A percentile compares a stretch with the other conserved stretches of the same genome.
Conservation (phyloP, 2,888 invertebrate species). For the Amiota communis region DNA sequence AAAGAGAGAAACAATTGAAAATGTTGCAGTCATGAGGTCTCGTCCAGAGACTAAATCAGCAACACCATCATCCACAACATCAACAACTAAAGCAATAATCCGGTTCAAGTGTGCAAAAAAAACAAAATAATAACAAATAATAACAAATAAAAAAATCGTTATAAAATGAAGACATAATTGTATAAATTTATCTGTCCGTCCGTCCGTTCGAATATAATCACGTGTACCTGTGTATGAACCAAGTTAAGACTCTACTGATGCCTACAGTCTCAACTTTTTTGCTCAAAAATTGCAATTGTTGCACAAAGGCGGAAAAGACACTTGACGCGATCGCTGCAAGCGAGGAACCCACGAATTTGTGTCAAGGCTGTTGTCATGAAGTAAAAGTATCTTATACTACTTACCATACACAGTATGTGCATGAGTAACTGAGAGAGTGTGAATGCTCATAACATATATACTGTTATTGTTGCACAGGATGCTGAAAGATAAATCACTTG, state of each 20-base stretch:
- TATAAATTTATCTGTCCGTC: constrained; percentile 12
- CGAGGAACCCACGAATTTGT: constrained; percentile 48
- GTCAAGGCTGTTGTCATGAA: constrained; percentile 54
- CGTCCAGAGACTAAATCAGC: not conserved
- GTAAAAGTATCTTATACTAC: constrained; percentile 10
- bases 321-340: constrained; percentile 33
- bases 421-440: not conserved
- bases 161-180: constrained; percentile 57
- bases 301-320: constrained; percentile 30
- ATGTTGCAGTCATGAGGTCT: not conserved
- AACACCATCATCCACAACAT: too few relatives aligned
- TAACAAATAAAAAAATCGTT: constrained; percentile 35
- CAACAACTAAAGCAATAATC: not conserved
- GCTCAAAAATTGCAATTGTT: constrained; percentile 30
- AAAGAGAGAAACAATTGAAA: not conserved
- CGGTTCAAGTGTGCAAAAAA: constrained; percentile 18
- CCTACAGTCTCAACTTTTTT: constrained; percentile 19
- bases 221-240: not conserved
- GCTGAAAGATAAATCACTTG: constrained; percentile 14
- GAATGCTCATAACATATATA: too few relatives aligned
- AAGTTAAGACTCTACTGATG: not conserved
- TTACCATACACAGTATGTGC: not conserved
- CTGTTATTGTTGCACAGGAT: constrained; percentile 5
- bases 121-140: too few relatives aligned
- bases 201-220: too few relatives aligned